Conservation (phyloP, 2,888 invertebrate species). For the Slavum lentiscoides region DNA sequence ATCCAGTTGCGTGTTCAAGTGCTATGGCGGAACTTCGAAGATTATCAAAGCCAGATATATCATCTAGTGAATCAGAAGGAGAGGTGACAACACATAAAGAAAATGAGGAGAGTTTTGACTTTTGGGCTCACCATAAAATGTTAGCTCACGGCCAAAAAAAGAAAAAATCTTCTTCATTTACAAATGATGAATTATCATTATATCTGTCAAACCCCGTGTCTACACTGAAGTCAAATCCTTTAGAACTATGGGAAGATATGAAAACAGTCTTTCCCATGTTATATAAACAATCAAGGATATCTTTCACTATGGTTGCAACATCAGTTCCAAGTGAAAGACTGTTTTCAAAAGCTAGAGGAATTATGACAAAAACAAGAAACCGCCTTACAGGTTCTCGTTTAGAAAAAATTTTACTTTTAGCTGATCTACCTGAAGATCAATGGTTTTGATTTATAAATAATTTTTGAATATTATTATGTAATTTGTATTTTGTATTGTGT, state of each 20-base stretch:
- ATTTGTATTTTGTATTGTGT: slow-evolving; percentile 30
- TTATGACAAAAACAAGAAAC: slow-evolving; percentile 46
- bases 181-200: slow-evolving; percentile 32
- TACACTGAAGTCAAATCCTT: slow-evolving; percentile 37
- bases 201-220: slow-evolving; percentile 41
- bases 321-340: slow-evolving; percentile 53
- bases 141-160: slow-evolving; percentile 23
- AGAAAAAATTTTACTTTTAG: too few relatives aligned
- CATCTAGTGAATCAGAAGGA: slow-evolving; percentile 23
- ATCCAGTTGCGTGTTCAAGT: slow-evolving; percentile 6
- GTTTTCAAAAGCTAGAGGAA: slow-evolving; percentile 54
- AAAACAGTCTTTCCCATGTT: slow-evolving; percentile 25
- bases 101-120: slow-evolving; percentile 22
- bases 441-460: too few relatives aligned
- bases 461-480: too few relatives aligned
- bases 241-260: slow-evolving; percentile 53
- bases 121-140: slow-evolving; percentile 35
- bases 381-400: slow-evolving; percentile 27
- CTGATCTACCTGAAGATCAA: too few relatives aligned
- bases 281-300: slow-evolving; percentile 8
- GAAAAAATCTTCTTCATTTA: slow-evolving; percentile 7
- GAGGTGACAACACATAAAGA: background rate
- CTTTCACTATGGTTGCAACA: slow-evolving; percentile 33
- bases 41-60: slow-evolving; percentile 18
- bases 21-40: slow-evolving; percentile 10